Evolutionary conservation across 2,113 vertebrate genomes (phyloP), one percentile per base, ranked within the genome.

Genomic region (Callaeas wilsoni): DNA sequence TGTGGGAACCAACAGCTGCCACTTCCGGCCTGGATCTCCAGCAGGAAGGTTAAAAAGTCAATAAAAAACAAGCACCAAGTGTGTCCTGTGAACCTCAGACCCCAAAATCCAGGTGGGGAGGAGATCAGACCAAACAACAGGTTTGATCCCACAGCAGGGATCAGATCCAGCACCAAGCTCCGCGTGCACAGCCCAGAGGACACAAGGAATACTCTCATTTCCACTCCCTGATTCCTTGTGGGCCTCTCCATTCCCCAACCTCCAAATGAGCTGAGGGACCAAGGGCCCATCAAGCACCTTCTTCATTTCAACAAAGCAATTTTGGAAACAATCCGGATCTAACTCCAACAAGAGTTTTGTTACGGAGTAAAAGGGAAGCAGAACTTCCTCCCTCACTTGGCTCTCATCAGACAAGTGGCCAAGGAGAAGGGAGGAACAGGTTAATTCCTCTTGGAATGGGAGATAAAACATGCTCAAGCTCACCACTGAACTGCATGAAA

Each of bases 241-340:
- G 67, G 67, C 37, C 83, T 82, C 64, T n/a, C n/a, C n/a, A n/a
- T 44, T 93, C 69, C 70, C 75, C 74, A 83, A 55, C 85, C 93
- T 96, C 76, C 55, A 91, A 93, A 89, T 68, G 84, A 93, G 63
- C n/a, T n/a, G n/a, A n/a, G n/a, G n/a, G n/a, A n/a, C 87, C 75
- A 78, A 91, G 49, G 6, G 52, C 74, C 81, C 91, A 70, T 77
- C 63, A 27, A 90, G 69, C 29, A 75, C 46, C 56, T 73, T 70
- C 90, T n/a, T n/a, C n/a, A n/a, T n/a, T n/a, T n/a, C n/a, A n/a
- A n/a, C n/a, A n/a, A n/a, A n/a, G n/a, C n/a, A n/a, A n/a, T n/a
- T n/a, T n/a, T n/a, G n/a, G n/a, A n/a, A n/a, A n/a, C n/a, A 25
- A 17, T 39, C 33, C 33, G 37, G 81, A 85, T 55, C 52, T 12